These are phyloP conservation scores for Campoplex capitator DNA, from an alignment of 2,888 invertebrate genomes.

Conservation along the genomic window DNA sequence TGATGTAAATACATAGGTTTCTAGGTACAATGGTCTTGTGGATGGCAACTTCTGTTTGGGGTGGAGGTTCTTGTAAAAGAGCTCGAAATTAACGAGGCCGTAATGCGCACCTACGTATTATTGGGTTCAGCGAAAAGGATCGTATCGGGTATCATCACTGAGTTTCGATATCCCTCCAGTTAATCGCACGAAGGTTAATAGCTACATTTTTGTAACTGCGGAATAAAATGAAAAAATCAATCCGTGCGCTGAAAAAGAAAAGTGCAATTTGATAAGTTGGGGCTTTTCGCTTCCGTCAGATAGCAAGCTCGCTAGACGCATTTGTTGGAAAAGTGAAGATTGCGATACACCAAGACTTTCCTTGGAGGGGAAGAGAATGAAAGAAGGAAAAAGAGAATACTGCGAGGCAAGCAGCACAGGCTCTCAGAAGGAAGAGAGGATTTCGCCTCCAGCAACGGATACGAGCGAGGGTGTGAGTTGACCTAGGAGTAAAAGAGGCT, in stretches of 20 bases:
- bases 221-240: neutral
- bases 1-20: constrained; percentile 11
- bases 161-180: constrained; percentile 1
- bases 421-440: constrained; percentile 40
- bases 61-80: constrained; percentile 19
- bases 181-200: neutral
- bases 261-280: constrained; percentile 27
- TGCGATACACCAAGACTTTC: constrained; percentile 47
- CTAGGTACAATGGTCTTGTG: neutral
- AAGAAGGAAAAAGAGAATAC: neutral
- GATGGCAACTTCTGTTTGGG: constrained; percentile 40
- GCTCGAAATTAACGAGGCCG: constrained; percentile 65
- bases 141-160: constrained; percentile 57
- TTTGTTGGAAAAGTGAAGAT: constrained; percentile 66
- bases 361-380: constrained; percentile 4
- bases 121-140: constrained; percentile 43
- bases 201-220: neutral
- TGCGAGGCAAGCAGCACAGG: constrained; percentile 14
- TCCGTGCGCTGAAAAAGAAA: neutral
- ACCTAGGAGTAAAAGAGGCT: constrained; percentile 38
- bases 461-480: constrained; percentile 44
- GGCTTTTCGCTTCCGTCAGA: constrained; percentile 3
- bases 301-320: constrained; percentile 40
- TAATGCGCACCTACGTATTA: constrained; percentile 54
- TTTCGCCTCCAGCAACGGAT: constrained; percentile 47